These are phyloP conservation scores for Tretioscincus oriximinensis DNA, from an alignment of 2,113 vertebrate species.

Conservation along the genomic window DNA sequence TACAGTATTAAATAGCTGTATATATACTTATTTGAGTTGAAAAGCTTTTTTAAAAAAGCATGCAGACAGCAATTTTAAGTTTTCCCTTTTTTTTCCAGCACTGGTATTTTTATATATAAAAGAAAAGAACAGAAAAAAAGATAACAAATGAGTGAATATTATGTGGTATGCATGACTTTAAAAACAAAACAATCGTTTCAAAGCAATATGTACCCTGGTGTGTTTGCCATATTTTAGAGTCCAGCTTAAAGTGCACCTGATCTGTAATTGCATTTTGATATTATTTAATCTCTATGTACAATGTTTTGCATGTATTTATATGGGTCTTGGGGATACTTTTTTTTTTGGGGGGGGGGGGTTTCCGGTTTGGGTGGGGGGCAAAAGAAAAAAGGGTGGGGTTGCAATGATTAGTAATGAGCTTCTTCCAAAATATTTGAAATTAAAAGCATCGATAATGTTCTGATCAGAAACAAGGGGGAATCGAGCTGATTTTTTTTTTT, in stretches of 20 bases:
- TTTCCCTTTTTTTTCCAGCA: conserved; percentile 60
- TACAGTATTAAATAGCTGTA: conserved; percentile 65
- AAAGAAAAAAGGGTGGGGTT: conserved; percentile 5
- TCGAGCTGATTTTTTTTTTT: conserved; percentile 7
- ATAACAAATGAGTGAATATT: conserved; percentile 69
- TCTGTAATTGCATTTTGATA: conserved; percentile 77
- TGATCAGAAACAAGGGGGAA: conserved; percentile 44
- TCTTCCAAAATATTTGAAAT: conserved; percentile 53
- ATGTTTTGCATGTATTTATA: conserved; percentile 83
- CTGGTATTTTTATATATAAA: conserved; percentile 82
- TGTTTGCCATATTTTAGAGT: conserved; percentile 72
- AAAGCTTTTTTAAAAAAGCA: conserved; percentile 63
- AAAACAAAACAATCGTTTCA: conserved; percentile 63
- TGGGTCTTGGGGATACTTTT: conserved; percentile 62
- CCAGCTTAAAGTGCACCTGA: conserved; percentile 69
- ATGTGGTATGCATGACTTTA: conserved; percentile 77
- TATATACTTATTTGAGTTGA: conserved; percentile 61
- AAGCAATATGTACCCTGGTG: conserved; percentile 69
- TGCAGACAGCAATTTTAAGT: conserved; percentile 56
- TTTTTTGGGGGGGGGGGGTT: background rate
- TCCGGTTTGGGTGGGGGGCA: background rate
- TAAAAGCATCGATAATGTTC: conserved; percentile 45
- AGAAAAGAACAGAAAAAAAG: conserved; percentile 42
- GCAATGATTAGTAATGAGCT: conserved; percentile 59
- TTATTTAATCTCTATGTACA: conserved; percentile 78